Evolutionary conservation across 2,888 invertebrate species (phyloP).

Genomic region (Drosophila anomalipes): DNA sequence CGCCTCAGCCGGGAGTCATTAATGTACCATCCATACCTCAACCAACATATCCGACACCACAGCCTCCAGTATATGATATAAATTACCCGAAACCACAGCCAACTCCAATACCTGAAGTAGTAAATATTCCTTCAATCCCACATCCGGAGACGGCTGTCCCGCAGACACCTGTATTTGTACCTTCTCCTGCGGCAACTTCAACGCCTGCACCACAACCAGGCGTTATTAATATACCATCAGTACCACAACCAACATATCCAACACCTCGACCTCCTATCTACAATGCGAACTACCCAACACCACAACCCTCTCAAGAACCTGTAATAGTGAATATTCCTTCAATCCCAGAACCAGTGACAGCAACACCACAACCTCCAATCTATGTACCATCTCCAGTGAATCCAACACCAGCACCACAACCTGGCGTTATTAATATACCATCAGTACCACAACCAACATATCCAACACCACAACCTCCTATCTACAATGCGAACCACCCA

Average conservation of each 20-base stretch:
- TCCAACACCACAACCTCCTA: constrained; percentile 5
- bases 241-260: constrained; percentile 62
- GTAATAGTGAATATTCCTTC: constrained; percentile 49
- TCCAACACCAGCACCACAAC: constrained; percentile 16
- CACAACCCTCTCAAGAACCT: constrained; percentile 10
- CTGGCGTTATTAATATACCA: constrained; percentile 41
- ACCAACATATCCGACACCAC: constrained; percentile 31
- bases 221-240: constrained; percentile 38
- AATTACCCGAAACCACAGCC: constrained; percentile 36
- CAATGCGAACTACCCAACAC: constrained; percentile 53
- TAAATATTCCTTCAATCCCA: constrained; percentile 45
- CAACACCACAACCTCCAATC: constrained; percentile 24
- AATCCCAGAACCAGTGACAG: constrained; percentile 7
- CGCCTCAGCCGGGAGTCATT: constrained; percentile 24
- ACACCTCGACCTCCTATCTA: constrained; percentile 5
- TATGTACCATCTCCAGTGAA: constrained; percentile 13
- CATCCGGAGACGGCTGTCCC: constrained; percentile 16
- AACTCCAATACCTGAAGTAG: constrained; percentile 25
- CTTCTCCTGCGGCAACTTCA: constrained; percentile 12
- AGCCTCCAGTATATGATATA: constrained; percentile 9
- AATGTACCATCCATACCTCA: constrained; percentile 37
- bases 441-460: constrained; percentile 64
- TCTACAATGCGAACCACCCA: constrained; percentile 54
- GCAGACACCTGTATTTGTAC: constrained; percentile 21
- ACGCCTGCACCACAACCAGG: constrained; percentile 26